Conservation (phyloP, 2,797 vertebrate species). For the Agapornis canus region DNA sequence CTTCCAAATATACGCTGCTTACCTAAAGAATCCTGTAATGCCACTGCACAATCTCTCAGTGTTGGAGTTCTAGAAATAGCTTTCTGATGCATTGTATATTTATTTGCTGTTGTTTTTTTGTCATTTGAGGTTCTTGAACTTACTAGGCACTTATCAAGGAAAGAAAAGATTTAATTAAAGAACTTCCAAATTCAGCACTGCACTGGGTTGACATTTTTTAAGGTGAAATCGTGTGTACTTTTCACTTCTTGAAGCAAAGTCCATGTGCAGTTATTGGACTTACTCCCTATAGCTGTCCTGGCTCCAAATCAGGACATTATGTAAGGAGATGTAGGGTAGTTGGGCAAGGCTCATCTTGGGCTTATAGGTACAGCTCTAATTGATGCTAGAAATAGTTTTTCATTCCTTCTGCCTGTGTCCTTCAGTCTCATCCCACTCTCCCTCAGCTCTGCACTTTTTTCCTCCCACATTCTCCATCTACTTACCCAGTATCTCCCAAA, state of each 20-base stretch:
- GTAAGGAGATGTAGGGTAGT: neutral
- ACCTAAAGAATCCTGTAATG: neutral
- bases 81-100: neutral
- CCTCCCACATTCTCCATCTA: neutral
- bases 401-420: neutral
- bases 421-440: neutral
- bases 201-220: neutral
- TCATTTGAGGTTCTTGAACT: neutral
- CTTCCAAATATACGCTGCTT: neutral
- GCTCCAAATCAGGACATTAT: accelerated
- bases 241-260: neutral
- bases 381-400: neutral
- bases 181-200: neutral
- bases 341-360: neutral
- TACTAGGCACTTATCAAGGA: neutral
- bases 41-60: neutral
- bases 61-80: neutral
- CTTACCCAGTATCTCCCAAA: neutral
- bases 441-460: neutral
- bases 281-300: neutral
- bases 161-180: neutral
- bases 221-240: neutral
- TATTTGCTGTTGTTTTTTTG: neutral
- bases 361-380: neutral
- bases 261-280: neutral